Conservation (phyloP, 2,113 vertebrate species). For the Meleagris gallopavo region DNA sequence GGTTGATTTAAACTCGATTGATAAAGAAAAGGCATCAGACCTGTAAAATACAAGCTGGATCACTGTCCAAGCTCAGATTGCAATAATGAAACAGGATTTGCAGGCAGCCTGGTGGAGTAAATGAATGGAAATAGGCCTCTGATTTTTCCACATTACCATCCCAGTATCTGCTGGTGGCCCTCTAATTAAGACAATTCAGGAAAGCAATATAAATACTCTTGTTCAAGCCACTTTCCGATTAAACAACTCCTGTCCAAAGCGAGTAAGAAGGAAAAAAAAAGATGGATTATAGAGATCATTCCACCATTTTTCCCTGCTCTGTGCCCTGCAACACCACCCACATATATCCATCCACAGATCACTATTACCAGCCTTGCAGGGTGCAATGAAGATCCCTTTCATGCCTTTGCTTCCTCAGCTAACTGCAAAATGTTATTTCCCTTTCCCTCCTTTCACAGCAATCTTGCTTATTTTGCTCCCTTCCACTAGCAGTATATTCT, state of each 20-base stretch:
- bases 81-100: constrained; percentile 13
- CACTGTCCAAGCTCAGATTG: constrained; percentile 1
- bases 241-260: background rate
- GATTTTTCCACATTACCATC: background rate
- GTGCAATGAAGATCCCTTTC: background rate
- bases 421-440: background rate
- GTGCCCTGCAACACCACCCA: background rate
- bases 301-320: background rate
- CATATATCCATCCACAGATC: background rate
- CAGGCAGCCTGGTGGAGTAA: background rate
- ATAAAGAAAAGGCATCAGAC: constrained; percentile 51
- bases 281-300: background rate
- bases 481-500: background rate
- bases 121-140: background rate
- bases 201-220: background rate
- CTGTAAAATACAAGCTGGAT: constrained; percentile 33
- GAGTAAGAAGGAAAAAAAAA: background rate
- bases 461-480: background rate
- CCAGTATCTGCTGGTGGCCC: background rate
- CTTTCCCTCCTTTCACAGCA: background rate
- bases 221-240: background rate
- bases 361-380: background rate
- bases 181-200: background rate
- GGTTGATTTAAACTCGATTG: constrained; percentile 40
- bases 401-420: background rate